Base-by-base conservation (phyloP, 2,113 vertebrate genomes). In the Mirounga angustirostris region DNA sequence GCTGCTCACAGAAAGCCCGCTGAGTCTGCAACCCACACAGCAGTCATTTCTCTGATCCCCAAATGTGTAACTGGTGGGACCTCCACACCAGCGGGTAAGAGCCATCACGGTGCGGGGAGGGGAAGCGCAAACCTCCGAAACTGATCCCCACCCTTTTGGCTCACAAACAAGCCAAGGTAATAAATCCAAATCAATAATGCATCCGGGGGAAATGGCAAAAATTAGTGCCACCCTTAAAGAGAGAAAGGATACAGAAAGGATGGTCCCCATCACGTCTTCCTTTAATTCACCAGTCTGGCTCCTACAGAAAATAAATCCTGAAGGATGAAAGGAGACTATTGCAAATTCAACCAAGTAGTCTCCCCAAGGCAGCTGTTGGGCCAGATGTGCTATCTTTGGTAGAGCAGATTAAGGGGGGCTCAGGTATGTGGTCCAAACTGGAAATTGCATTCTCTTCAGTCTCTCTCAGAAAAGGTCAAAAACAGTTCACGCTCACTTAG, bases 381-480 rank as follows among this genome's bases (percentile, higher is more conserved):
- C 58, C 58, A 52, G 13, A 43, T 30, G 30, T 9, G 10, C 69
- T 86, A 1, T 88, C 14, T 56, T n/a, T 30, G 30, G 26, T 18
- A 36, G 9, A 81, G 33, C 43, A 86, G 12, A 33, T n/a, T 10
- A 73, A 73, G 18, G n/a, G 16, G 58, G 22, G 19, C 54, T 74
- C 74, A 14, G 54, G 11, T 43, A 87, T 46, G 28, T 30, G 7
- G 33, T 73, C n/a, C 28, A 14, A 79, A 13, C 36, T 40, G 0
- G 18, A n/a, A 33, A 73, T 2, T 78, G 24, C 16, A 54, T 50
- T 78, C 9, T 74, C 52, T 92, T 43, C 73, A 91, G 7, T 65
- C 63, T 82, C 22, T 97, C 54, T 59, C 18, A 95, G 89, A 52
- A 96, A 74, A 28, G 6, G n/a, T 83, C 56, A 65, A n/a, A 93